Conservation (phyloP, 2,888 invertebrate genomes). For the Carabus problematicus region DNA sequence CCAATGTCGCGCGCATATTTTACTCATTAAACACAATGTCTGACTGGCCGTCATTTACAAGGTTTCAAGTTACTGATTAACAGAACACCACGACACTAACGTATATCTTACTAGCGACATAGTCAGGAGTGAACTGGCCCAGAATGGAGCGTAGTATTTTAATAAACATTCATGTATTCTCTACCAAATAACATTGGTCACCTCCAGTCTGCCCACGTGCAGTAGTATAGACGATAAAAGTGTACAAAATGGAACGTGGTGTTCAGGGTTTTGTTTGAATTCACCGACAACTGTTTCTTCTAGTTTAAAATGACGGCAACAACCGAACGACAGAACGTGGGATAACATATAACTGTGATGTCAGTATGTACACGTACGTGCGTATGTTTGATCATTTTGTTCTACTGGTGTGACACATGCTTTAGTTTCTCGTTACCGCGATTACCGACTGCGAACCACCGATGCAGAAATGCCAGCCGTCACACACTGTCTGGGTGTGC, state of each 20-base stretch:
- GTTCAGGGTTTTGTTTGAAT: neutral
- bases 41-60: conserved; percentile 26
- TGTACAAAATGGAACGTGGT: no score
- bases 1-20: conserved; percentile 27
- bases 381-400: neutral
- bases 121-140: no score
- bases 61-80: conserved; percentile 27
- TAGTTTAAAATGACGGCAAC: no score
- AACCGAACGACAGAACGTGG: conserved; percentile 3
- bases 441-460: conserved; percentile 21
- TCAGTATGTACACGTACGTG: neutral
- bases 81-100: no score
- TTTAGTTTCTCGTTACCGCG: conserved; percentile 24
- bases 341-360: neutral
- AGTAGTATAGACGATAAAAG: no score
- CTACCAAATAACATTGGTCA: no score
- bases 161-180: no score
- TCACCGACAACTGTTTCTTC: neutral
- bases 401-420: conserved; percentile 22
- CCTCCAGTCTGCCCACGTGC: no score
- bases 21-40: conserved; percentile 28
- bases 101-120: no score
- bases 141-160: no score
- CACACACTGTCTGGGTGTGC: conserved; percentile 20
- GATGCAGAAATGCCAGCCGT: conserved; percentile 33